Evolutionary conservation across 2,113 vertebrate genomes (phyloP).

Genomic region (Actenoides hombroni): DNA sequence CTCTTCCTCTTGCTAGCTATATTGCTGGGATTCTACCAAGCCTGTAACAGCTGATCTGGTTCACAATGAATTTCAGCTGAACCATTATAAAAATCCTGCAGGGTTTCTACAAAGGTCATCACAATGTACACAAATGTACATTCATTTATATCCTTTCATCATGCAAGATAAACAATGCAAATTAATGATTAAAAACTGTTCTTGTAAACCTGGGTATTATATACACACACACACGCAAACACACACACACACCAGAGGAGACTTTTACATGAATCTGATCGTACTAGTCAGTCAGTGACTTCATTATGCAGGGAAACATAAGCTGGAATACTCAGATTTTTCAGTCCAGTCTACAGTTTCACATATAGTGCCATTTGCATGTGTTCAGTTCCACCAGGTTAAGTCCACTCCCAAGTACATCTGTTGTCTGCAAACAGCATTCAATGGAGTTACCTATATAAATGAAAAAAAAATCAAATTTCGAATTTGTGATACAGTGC

Average conservation of each 20-base stretch:
- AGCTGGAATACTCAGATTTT: conserved; percentile 42
- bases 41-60: neutral
- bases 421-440: neutral
- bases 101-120: neutral
- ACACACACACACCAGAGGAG: neutral
- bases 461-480: neutral
- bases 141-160: neutral
- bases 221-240: neutral
- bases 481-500: neutral
- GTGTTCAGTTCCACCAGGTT: neutral
- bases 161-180: neutral
- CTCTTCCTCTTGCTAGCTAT: neutral
- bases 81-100: neutral
- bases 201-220: neutral
- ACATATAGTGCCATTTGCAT: neutral
- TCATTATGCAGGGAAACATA: conserved; percentile 12
- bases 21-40: neutral
- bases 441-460: neutral
- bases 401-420: neutral
- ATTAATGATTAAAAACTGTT: neutral
- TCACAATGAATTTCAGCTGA: neutral
- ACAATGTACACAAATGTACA: neutral
- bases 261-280: neutral
- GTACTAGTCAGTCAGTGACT: neutral
- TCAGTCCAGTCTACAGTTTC: neutral